phyloP scores from a whole-genome alignment of 1,140 invertebrate genomes.

The Cylas formicarius region DNA sequence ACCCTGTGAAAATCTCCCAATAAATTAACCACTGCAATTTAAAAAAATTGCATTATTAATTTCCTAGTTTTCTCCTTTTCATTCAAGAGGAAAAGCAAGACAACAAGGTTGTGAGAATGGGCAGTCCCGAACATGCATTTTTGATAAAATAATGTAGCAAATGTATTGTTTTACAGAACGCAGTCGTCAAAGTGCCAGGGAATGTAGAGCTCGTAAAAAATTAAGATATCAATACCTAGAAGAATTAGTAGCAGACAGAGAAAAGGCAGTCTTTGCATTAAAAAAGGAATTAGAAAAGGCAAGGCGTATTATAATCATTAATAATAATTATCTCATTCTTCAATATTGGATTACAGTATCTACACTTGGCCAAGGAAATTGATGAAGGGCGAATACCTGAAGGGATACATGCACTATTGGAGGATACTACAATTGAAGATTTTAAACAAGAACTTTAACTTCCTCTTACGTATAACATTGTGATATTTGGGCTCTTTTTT shows the following conservation, averaged over 20 bases:
- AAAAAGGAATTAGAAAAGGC: constrained; percentile 89
- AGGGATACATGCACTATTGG: constrained; percentile 64
- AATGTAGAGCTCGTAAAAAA: constrained; percentile 95
- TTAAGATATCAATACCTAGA: constrained; percentile 95
- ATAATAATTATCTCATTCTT: constrained; percentile 9
- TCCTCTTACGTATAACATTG: too few relatives aligned
- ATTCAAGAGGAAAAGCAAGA: neutral
- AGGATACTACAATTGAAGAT: constrained; percentile 53
- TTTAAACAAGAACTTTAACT: constrained; percentile 59
- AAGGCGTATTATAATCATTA: constrained; percentile 16
- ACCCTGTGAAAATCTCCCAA: too few relatives aligned
- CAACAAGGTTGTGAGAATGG: neutral
- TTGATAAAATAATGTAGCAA: constrained; percentile 1
- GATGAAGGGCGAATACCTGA: constrained; percentile 72
- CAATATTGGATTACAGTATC: constrained; percentile 57
- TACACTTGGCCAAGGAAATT: constrained; percentile 69
- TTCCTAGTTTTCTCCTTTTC: neutral
- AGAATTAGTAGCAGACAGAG: constrained; percentile 86
- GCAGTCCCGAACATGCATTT: neutral
- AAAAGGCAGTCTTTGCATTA: constrained; percentile 86
- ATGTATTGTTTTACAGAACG: constrained; percentile 60
- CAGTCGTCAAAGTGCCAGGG: constrained; percentile 92
- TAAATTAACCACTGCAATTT: too few relatives aligned
- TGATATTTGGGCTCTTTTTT: too few relatives aligned
- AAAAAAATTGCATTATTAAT: too few relatives aligned